Evolutionary conservation across 1,140 invertebrate species (phyloP).

Genomic region (Pristionchus pacificus): DNA sequence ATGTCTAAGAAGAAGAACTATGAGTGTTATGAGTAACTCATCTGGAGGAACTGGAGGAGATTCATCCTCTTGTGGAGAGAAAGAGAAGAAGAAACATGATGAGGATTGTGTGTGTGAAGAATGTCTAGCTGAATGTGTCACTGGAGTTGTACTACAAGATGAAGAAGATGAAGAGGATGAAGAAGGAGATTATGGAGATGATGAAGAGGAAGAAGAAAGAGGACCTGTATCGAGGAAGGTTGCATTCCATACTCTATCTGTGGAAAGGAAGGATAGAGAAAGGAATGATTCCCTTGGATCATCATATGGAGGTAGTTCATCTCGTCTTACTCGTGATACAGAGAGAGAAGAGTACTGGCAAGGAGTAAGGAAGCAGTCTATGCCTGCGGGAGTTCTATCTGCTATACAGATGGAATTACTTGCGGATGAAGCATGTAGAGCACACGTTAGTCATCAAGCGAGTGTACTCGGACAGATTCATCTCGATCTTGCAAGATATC

Average conservation of each 20-base stretch:
- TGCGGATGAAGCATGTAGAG: neutral
- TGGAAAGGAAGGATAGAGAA: slow-evolving; percentile 1
- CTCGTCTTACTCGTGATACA: slow-evolving; percentile 59
- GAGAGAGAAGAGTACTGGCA: slow-evolving; percentile 59
- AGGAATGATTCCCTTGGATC: slow-evolving; percentile 1
- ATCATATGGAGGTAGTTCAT: slow-evolving; percentile 50
- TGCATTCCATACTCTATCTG: slow-evolving; percentile 13
- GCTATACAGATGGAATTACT: slow-evolving; percentile 47
- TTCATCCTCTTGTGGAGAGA: too few species aligned
- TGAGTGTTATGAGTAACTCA: neutral
- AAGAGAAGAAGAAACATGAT: slow-evolving; percentile 12
- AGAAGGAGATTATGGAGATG: slow-evolving; percentile 2
- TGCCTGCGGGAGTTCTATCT: slow-evolving; percentile 58
- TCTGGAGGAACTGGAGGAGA: slow-evolving; percentile 2
- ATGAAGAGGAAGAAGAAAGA: slow-evolving; percentile 10
- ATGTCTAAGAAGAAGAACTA: slow-evolving; percentile 27
- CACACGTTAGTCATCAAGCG: slow-evolving; percentile 12
- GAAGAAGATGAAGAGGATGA: slow-evolving; percentile 21
- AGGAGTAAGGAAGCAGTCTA: slow-evolving; percentile 43
- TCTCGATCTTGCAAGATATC: slow-evolving; percentile 65
- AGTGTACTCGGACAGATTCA: slow-evolving; percentile 60
- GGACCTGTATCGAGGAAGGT: slow-evolving; percentile 1
- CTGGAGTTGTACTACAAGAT: slow-evolving; percentile 7
- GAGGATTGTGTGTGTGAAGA: slow-evolving; percentile 28
- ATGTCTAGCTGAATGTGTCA: slow-evolving; percentile 14